A percentile compares a stretch with the other conserved stretches of the same genome.
Evolutionary conservation across 2,888 invertebrate genomes (phyloP).

Genomic region (Crocallis elinguaria): DNA sequence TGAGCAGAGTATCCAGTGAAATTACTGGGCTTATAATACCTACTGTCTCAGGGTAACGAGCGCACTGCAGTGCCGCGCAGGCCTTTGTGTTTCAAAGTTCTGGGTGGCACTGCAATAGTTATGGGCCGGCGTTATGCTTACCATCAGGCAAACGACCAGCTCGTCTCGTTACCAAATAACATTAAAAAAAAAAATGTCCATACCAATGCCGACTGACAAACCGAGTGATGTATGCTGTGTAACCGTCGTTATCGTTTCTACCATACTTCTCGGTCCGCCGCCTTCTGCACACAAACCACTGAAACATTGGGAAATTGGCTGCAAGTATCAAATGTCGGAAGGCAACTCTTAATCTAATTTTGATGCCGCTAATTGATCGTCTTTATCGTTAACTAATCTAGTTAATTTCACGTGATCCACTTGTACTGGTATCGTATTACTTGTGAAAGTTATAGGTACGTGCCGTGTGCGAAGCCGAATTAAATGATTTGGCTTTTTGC

Average conservation of each 20-base stretch:
- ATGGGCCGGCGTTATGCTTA: no score
- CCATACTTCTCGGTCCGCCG: slow-evolving; percentile 22
- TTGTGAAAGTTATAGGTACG: slow-evolving; percentile 28
- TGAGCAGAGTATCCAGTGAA: no score
- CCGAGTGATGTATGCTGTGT: not conserved
- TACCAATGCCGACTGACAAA: not conserved
- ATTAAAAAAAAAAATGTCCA: not conserved
- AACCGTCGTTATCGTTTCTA: slow-evolving; percentile 2
- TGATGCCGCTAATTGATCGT: slow-evolving; percentile 37
- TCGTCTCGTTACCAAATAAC: no score
- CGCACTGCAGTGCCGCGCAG: no score
- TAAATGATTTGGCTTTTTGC: slow-evolving; percentile 1
- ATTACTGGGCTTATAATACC: no score
- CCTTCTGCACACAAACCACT: slow-evolving; percentile 6
- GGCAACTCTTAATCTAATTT: slow-evolving; percentile 39
- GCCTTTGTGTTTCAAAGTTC: no score
- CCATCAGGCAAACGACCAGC: no score
- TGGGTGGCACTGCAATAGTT: no score
- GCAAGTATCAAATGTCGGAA: slow-evolving; percentile 11
- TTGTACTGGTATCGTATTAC: slow-evolving; percentile 32
- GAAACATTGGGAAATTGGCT: slow-evolving; percentile 22
- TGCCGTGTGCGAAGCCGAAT: slow-evolving; percentile 19
- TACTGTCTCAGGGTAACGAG: no score
- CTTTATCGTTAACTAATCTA: slow-evolving; percentile 47
- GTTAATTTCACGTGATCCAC: slow-evolving; percentile 47